These are phyloP conservation scores for Gyps fulvus DNA, from an alignment of 2,113 vertebrate genomes.

Conservation along the genomic window DNA sequence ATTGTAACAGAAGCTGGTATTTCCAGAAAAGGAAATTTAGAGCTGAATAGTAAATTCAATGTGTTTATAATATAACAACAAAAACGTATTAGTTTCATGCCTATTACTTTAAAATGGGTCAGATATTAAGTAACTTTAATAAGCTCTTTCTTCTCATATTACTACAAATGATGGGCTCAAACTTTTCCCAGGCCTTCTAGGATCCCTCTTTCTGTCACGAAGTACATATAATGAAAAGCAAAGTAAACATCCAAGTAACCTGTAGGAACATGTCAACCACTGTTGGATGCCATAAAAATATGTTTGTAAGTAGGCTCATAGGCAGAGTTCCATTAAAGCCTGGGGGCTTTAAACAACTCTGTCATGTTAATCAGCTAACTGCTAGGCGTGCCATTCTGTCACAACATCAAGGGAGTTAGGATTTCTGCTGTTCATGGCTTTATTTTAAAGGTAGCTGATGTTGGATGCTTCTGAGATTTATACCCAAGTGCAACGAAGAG, in stretches of 20 bases:
- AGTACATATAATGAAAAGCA: background rate
- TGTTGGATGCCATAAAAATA: background rate
- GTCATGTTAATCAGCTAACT: background rate
- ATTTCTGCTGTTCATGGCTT: background rate
- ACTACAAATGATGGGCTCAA: background rate
- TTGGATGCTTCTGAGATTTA: background rate
- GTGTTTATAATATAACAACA: slow-evolving; percentile 39
- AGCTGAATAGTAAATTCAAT: slow-evolving; percentile 26
- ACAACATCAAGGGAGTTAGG: background rate
- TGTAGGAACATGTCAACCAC: background rate
- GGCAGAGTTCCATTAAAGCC: background rate
- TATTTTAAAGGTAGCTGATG: background rate
- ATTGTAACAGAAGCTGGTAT: slow-evolving; percentile 47
- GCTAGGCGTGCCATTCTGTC: background rate
- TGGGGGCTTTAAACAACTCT: background rate
- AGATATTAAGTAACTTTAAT: slow-evolving; percentile 17
- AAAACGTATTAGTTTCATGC: background rate
- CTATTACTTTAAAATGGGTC: slow-evolving; percentile 14
- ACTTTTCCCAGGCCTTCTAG: slow-evolving; percentile 54
- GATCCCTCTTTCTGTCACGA: background rate
- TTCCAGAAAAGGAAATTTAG: slow-evolving; percentile 57
- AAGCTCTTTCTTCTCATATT: slow-evolving; percentile 33
- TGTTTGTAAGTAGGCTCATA: background rate
- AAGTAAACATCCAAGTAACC: background rate
- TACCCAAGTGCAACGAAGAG: background rate